Percentiles rank a stretch among this genome's conserved stretches.
phyloP scores from a whole-genome alignment of 2,797 vertebrate species.

The Megalops cyprinoides region DNA sequence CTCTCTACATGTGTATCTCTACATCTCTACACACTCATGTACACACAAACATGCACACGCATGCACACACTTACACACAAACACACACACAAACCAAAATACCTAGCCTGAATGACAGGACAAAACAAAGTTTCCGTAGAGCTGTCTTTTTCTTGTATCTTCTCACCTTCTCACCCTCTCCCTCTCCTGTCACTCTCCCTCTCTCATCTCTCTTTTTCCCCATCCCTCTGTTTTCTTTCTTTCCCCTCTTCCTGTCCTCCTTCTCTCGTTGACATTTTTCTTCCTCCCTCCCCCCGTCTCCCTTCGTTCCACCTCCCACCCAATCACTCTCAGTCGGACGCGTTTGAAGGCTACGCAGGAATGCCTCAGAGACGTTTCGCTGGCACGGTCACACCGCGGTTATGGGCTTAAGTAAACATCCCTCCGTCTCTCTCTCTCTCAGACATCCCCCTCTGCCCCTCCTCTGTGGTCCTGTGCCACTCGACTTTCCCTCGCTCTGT shows the following conservation, averaged over 20 bases:
- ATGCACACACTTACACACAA: background rate
- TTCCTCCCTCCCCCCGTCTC: background rate
- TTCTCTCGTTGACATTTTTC: background rate
- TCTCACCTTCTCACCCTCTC: background rate
- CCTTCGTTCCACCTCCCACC: background rate
- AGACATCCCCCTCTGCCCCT: background rate
- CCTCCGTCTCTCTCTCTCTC: constrained; percentile 43
- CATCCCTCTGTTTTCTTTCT: constrained; percentile 37
- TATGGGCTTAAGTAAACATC: constrained; percentile 59
- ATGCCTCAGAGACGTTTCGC: constrained; percentile 54
- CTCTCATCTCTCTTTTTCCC: constrained; percentile 6
- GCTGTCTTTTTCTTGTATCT: background rate
- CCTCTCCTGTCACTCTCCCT: background rate
- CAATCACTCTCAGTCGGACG: background rate
- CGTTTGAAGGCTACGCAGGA: constrained; percentile 46
- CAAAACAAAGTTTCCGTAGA: background rate
- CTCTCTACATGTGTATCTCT: background rate
- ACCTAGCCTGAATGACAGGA: background rate
- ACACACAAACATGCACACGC: background rate
- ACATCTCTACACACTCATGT: background rate
- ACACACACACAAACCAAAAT: background rate
- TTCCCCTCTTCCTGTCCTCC: constrained; percentile 38
- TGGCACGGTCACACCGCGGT: constrained; percentile 55
- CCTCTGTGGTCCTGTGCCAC: no score
- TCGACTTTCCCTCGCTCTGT: no score